These are phyloP conservation scores for Piaya cayana DNA, from an alignment of 2,113 vertebrate genomes.

Conservation along the genomic window DNA sequence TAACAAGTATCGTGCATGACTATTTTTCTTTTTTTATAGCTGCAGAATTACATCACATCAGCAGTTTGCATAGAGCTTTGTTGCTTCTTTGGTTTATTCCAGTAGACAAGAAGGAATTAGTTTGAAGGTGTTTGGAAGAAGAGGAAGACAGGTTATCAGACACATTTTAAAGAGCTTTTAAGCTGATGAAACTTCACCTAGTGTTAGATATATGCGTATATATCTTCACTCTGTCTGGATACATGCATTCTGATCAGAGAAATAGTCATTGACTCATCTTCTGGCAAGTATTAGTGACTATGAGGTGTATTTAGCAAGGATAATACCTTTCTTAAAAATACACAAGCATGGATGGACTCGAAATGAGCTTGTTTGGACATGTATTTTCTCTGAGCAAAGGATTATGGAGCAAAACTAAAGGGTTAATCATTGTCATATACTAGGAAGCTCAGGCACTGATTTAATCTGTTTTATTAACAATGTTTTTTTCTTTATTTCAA, in stretches of 20 bases:
- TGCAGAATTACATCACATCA: neutral
- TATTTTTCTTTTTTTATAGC: neutral
- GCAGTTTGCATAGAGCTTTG: neutral
- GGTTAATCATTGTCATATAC: neutral
- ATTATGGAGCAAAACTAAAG: neutral
- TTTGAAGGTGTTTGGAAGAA: neutral
- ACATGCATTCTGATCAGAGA: neutral
- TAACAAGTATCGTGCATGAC: neutral
- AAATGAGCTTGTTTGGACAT: neutral
- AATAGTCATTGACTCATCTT: neutral
- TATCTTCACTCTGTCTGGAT: neutral
- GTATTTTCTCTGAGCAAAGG: neutral
- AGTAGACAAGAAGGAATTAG: neutral
- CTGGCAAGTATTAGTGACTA: neutral
- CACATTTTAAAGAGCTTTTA: neutral
- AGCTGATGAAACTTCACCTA: neutral
- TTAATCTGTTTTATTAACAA: neutral
- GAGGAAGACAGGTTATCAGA: neutral
- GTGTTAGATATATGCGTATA: neutral
- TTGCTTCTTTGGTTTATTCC: neutral
- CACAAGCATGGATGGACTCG: neutral
- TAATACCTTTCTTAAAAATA: neutral
- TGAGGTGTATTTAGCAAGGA: neutral
- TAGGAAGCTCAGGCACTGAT: neutral
- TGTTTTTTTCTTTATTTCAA: neutral